Evolutionary conservation across 2,888 invertebrate species (phyloP).

Genomic region (Ametastegia equiseti): DNA sequence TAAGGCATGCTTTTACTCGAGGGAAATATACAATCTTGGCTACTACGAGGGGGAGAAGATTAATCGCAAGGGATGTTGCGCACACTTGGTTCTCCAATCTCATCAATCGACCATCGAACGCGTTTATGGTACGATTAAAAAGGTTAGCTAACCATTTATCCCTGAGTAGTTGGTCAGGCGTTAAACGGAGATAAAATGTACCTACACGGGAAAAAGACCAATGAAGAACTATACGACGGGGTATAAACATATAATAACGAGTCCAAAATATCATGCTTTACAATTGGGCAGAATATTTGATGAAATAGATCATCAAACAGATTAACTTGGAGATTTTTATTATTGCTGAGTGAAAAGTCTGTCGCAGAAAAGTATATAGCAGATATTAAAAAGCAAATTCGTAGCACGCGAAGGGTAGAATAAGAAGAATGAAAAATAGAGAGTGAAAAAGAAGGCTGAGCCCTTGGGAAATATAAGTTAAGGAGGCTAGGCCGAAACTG

Average conservation of each 20-base stretch:
- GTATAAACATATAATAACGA: neutral
- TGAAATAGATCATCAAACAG: neutral
- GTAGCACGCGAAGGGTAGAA: neutral
- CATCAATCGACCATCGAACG: conserved; percentile 25
- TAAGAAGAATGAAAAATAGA: neutral
- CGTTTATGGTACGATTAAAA: conserved; percentile 10
- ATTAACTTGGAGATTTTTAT: neutral
- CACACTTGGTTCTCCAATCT: conserved; percentile 18
- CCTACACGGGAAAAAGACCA: neutral
- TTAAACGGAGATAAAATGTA: conserved; percentile 13
- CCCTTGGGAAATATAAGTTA: conserved; percentile 37
- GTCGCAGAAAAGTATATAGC: neutral
- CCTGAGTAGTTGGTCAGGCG: neutral
- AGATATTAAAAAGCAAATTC: neutral
- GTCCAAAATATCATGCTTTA: neutral
- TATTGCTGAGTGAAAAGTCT: neutral
- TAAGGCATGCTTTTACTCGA: neutral
- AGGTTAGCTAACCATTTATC: neutral
- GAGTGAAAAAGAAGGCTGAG: no score
- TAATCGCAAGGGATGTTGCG: conserved; percentile 18
- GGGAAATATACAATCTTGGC: conserved; percentile 32
- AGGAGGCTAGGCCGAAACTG: conserved; percentile 11
- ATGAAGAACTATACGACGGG: neutral
- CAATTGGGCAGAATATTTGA: neutral
- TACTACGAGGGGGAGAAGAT: conserved; percentile 22